These are phyloP conservation scores for Drosophila ambigua DNA, from an alignment of 1,140 invertebrate species.

Conservation along the genomic window DNA sequence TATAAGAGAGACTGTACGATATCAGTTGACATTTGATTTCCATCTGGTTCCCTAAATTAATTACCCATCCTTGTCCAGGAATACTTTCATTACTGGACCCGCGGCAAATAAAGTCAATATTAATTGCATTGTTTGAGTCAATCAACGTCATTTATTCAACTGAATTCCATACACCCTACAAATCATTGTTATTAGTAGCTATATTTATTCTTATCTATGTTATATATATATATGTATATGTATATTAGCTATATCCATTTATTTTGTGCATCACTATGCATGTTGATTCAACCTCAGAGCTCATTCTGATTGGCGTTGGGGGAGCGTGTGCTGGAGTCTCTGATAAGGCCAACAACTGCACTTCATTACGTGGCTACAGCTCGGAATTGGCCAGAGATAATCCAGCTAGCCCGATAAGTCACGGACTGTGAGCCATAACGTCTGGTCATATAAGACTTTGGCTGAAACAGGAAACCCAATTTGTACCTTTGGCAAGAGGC, in stretches of 20 bases:
- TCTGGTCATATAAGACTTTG: background rate
- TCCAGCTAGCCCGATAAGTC: conserved; percentile 23
- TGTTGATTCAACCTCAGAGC: conserved; percentile 1
- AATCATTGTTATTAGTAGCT: background rate
- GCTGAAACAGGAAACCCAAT: conserved; percentile 1
- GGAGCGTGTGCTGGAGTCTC: background rate
- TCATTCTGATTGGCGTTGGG: background rate
- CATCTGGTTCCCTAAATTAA: no score
- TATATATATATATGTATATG: no score
- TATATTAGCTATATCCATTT: background rate
- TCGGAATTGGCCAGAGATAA: background rate
- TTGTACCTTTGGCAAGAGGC: conserved; percentile 4
- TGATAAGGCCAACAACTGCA: conserved; percentile 18
- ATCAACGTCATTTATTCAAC: conserved; percentile 6
- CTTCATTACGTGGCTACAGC: conserved; percentile 31
- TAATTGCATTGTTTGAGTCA: background rate
- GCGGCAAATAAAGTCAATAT: conserved; percentile 10
- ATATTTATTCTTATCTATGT: background rate
- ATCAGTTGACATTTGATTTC: no score
- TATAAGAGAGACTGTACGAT: background rate
- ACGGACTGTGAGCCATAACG: background rate
- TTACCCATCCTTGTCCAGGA: no score
- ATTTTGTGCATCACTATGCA: conserved; percentile 1
- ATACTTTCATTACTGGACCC: no score
- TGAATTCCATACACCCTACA: background rate